Evolutionary conservation across 1,140 invertebrate species (phyloP).

Genomic region (Brachionus rotundiformis): DNA sequence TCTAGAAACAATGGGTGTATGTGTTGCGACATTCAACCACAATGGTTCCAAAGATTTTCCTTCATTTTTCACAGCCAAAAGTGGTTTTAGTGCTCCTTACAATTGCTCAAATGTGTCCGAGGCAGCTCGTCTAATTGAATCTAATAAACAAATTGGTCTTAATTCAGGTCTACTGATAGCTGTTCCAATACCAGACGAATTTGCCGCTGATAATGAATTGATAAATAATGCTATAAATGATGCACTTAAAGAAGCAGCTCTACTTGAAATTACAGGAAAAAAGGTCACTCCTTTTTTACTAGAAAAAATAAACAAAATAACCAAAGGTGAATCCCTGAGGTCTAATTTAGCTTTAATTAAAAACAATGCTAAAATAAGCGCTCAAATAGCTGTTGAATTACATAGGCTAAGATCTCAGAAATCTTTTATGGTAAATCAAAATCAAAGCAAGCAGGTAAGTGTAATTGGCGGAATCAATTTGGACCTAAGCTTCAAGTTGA

Average conservation of each 20-base stretch:
- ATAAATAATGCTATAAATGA: conserved; percentile 73
- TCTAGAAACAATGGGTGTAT: conserved; percentile 90
- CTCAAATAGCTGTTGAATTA: conserved; percentile 75
- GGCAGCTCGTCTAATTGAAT: conserved; percentile 7
- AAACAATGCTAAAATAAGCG: conserved; percentile 84
- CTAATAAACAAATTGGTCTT: conserved; percentile 66
- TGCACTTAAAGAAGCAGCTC: conserved; percentile 72
- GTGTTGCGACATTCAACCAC: conserved; percentile 72
- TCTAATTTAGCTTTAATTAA: conserved; percentile 86
- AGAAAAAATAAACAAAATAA: conserved; percentile 74
- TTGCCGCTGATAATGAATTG: conserved; percentile 66
- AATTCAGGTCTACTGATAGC: conserved; percentile 82
- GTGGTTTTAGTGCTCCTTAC: conserved; percentile 39
- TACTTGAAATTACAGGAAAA: conserved; percentile 75
- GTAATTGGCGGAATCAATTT: conserved; percentile 53
- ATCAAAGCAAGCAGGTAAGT: conserved; percentile 53
- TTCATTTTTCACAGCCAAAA: conserved; percentile 52
- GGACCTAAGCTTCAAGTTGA: conserved; percentile 50
- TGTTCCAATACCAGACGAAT: conserved; percentile 79
- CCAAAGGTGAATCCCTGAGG: conserved; percentile 75
- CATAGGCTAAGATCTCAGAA: conserved; percentile 68
- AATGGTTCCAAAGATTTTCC: conserved; percentile 52
- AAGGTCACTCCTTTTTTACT: conserved; percentile 89
- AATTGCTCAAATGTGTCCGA: conserved; percentile 6
- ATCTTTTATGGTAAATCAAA: conserved; percentile 53